phyloP scores from a whole-genome alignment of 64 coral and sea anemone species.

The Dendrophyllia cribrosa region DNA sequence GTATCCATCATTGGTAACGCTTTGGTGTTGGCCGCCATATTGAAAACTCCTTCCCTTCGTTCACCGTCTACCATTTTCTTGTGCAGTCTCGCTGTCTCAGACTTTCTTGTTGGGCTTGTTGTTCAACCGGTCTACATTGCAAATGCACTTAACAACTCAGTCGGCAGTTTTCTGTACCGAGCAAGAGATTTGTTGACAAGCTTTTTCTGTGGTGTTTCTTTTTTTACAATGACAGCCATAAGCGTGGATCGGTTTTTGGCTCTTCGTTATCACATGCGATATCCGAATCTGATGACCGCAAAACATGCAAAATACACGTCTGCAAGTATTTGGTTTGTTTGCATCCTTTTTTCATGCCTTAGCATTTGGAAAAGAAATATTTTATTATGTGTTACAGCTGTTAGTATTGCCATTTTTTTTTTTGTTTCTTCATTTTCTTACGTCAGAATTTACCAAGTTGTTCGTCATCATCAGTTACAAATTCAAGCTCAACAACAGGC shows the following conservation, averaged over 20 bases:
- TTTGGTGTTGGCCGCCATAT: slow-evolving; percentile 15
- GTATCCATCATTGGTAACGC: slow-evolving; percentile 4
- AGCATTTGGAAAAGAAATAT: too few species aligned
- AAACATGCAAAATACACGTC: background rate
- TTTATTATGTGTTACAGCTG: too few species aligned
- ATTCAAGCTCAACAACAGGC: background rate
- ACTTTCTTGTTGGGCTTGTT: slow-evolving; percentile 16
- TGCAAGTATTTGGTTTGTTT: too few species aligned
- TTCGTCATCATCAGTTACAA: background rate
- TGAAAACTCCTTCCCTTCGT: slow-evolving; percentile 1
- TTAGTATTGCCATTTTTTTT: background rate
- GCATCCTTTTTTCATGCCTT: too few species aligned
- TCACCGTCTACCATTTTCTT: slow-evolving; percentile 2
- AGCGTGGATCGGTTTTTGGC: background rate
- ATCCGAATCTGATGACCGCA: background rate
- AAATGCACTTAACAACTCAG: background rate
- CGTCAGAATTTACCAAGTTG: background rate
- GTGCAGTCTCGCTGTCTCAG: slow-evolving; percentile 1
- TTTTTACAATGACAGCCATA: background rate
- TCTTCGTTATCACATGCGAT: background rate
- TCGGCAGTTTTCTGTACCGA: too few species aligned
- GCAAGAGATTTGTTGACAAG: background rate
- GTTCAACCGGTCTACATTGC: slow-evolving; percentile 6
- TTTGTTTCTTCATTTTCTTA: background rate
- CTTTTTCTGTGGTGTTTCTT: background rate